Percentiles rank a stretch among this genome's conserved stretches.
Evolutionary conservation across 2,113 vertebrate species (phyloP).

Genomic region (Oxygymnocypris stewartii): DNA sequence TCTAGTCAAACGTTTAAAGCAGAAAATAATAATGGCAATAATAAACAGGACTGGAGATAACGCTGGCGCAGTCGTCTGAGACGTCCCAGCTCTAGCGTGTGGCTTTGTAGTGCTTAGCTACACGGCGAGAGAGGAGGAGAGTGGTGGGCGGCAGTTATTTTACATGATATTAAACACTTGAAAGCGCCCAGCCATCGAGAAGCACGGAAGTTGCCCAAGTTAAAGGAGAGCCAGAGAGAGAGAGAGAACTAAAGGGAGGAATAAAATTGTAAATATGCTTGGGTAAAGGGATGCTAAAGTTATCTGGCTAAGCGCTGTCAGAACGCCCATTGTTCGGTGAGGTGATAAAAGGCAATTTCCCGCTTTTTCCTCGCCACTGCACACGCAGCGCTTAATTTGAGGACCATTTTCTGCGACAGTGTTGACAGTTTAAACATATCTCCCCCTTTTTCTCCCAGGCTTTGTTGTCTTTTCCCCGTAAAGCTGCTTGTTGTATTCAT

Average conservation of each 20-base stretch:
- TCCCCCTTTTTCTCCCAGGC: conserved; percentile 60
- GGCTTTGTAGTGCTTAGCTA: conserved; percentile 78
- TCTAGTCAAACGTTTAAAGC: conserved; percentile 56
- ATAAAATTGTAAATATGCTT: conserved; percentile 74
- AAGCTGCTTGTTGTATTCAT: conserved; percentile 71
- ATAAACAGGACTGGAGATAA: conserved; percentile 78
- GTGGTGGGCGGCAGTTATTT: conserved; percentile 75
- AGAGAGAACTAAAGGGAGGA: conserved; percentile 56
- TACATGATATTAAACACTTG: conserved; percentile 82
- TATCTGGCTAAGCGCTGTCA: conserved; percentile 78
- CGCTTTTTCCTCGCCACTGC: conserved; percentile 72
- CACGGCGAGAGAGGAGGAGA: conserved; percentile 50
- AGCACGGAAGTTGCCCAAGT: conserved; percentile 65
- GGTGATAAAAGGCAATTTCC: conserved; percentile 81
- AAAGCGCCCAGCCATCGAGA: conserved; percentile 71
- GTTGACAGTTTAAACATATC: conserved; percentile 81
- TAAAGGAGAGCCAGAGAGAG: conserved; percentile 50
- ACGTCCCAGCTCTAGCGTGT: conserved; percentile 64
- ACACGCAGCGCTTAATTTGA: conserved; percentile 78
- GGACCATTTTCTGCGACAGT: conserved; percentile 78
- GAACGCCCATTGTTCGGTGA: conserved; percentile 78
- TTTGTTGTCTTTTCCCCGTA: conserved; percentile 64
- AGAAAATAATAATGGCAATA: conserved; percentile 76
- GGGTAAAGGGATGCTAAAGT: conserved; percentile 69
- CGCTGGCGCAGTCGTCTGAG: conserved; percentile 61